Evolutionary conservation across 2,797 vertebrate genomes (phyloP).

Genomic region (Prunella strophiata): DNA sequence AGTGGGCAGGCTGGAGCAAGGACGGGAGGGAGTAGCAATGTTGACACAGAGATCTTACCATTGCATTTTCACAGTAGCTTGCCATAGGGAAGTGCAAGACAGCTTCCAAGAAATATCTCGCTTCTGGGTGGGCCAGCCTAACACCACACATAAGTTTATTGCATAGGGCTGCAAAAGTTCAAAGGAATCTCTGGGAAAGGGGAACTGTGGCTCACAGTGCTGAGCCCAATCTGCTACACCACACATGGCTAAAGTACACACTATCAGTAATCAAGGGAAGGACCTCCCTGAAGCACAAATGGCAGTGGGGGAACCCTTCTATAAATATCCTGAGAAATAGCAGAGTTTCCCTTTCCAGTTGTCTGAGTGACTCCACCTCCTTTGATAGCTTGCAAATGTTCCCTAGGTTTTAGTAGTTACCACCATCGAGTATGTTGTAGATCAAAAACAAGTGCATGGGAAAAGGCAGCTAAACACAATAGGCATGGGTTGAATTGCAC

Average conservation of each 20-base stretch:
- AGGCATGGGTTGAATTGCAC: slow-evolving; percentile 32
- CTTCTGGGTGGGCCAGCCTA: slow-evolving; percentile 74
- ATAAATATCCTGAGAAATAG: slow-evolving; percentile 75
- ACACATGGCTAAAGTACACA: slow-evolving; percentile 79
- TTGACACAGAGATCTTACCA: background rate
- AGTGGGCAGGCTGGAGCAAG: background rate
- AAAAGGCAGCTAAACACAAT: slow-evolving; percentile 36
- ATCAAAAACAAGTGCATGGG: slow-evolving; percentile 46
- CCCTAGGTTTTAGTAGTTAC: slow-evolving; percentile 51
- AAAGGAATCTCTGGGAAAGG: slow-evolving; percentile 70
- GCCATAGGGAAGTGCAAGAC: slow-evolving; percentile 37
- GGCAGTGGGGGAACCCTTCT: slow-evolving; percentile 75
- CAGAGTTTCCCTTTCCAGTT: slow-evolving; percentile 66
- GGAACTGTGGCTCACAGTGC: slow-evolving; percentile 27
- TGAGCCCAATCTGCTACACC: slow-evolving; percentile 61
- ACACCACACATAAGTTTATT: slow-evolving; percentile 49
- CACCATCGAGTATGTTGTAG: background rate
- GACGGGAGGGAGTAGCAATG: background rate
- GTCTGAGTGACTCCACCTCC: slow-evolving; percentile 59
- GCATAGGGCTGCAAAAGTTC: slow-evolving; percentile 63
- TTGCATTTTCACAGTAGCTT: slow-evolving; percentile 41
- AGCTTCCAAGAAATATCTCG: slow-evolving; percentile 27
- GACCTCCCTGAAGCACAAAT: slow-evolving; percentile 78
- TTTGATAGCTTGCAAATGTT: slow-evolving; percentile 75
- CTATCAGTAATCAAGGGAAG: slow-evolving; percentile 74